Percentiles rank a stretch among this genome's conserved stretches.
These are phyloP conservation scores for Listronotus bonariensis DNA, from an alignment of 1,140 invertebrate species.

Conservation along the genomic window DNA sequence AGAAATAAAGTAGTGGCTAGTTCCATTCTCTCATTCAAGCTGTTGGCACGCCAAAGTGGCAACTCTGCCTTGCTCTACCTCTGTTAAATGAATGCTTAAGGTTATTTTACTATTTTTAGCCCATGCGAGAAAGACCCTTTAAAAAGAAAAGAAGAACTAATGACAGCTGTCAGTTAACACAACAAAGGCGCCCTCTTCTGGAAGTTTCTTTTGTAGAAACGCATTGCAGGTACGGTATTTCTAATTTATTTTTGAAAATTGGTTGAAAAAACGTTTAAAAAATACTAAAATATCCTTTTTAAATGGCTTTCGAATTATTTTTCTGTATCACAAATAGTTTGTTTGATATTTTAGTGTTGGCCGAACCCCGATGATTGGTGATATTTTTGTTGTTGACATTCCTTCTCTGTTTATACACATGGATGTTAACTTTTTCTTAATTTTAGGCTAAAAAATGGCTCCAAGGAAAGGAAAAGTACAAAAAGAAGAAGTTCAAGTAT, in stretches of 20 bases:
- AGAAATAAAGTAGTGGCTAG: no score
- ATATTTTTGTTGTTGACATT: conserved; percentile 10
- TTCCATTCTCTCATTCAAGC: no score
- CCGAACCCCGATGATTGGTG: conserved; percentile 1
- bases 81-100: no score
- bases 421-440: background rate
- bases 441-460: conserved; percentile 73
- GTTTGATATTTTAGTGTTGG: background rate
- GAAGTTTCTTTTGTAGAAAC: conserved; percentile 3
- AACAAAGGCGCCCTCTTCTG: background rate
- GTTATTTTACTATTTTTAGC: no score
- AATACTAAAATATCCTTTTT: background rate
- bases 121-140: no score
- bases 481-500: conserved; percentile 96
- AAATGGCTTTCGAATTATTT: background rate
- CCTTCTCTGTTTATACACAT: background rate
- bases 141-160: background rate
- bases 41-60: no score
- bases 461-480: conserved; percentile 96
- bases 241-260: background rate
- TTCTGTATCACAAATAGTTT: background rate
- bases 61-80: no score
- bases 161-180: background rate
- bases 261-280: background rate
- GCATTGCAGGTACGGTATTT: conserved; percentile 5